These are phyloP conservation scores for Bombus pyrosoma DNA, from an alignment of 1,140 invertebrate species.

Conservation along the genomic window DNA sequence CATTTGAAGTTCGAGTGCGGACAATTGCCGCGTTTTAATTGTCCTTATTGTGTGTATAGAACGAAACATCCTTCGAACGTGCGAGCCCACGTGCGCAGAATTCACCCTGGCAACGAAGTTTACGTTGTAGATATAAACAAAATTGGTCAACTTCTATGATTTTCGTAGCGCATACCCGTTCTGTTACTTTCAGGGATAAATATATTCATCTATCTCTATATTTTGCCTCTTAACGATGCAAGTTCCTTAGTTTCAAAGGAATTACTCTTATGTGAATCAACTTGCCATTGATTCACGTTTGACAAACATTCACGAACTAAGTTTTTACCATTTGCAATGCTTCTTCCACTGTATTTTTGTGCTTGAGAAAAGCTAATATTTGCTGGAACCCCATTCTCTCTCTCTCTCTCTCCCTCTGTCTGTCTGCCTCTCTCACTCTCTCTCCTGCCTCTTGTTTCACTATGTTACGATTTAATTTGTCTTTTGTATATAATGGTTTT, in stretches of 20 bases:
- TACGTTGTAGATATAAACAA: slow-evolving; percentile 69
- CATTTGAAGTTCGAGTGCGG: slow-evolving; percentile 87
- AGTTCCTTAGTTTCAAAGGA: too few species aligned
- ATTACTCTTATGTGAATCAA: too few species aligned
- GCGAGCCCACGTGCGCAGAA: slow-evolving; percentile 76
- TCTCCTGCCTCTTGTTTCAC: not conserved
- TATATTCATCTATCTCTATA: too few species aligned
- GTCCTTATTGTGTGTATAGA: slow-evolving; percentile 80
- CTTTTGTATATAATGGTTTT: not conserved
- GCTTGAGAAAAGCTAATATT: not conserved
- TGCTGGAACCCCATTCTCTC: not conserved
- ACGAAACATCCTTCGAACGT: slow-evolving; percentile 69
- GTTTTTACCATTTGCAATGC: not conserved
- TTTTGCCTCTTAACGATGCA: not conserved
- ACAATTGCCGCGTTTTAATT: slow-evolving; percentile 85
- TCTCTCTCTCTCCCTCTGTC: not conserved
- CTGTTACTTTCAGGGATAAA: not conserved
- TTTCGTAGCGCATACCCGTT: not conserved
- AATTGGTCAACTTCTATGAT: slow-evolving; percentile 25
- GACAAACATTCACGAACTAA: not conserved
- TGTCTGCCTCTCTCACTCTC: too few species aligned
- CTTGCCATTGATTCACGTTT: not conserved
- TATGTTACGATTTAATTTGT: not conserved
- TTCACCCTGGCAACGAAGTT: slow-evolving; percentile 86
- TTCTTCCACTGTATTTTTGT: not conserved